Base-by-base conservation (phyloP, 1,140 invertebrate species). In the Camponotus pennsylvanicus region DNA sequence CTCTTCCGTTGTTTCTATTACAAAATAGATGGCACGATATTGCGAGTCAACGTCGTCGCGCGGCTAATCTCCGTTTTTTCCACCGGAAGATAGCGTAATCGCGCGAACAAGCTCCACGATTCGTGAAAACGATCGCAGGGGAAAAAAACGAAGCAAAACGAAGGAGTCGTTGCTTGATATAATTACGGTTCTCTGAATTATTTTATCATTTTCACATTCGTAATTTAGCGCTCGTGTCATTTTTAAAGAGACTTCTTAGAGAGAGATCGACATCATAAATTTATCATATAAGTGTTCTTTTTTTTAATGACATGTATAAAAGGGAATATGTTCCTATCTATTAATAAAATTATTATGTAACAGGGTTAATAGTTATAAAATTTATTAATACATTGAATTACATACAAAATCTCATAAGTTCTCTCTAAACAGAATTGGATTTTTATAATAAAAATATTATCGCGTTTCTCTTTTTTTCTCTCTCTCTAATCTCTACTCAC, bases 1-100 rank as follows among this genome's bases (percentile, higher is more conserved):
- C 91, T 94, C 94, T 95, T 95, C 95, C 95, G 95, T 95, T 95
- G 95, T 95, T 95, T 95, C 95, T 95, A 95, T 95, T 95, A 95
- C 93, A 95, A 95, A 95, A 95, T 95, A 95, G 94, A 94, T 90
- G 93, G 91, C 92, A 85, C 92, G 93, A 94, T 94, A 94, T 94
- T 92, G 89, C 91, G 94, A 91, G 88, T 89, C 90, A 86, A 83
- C 79, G 79, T 91, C 90, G 85, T 64, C 86, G 85, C 87, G 66
- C 85, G 63, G 78, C 67, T 91, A 89, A 89, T 91, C 87, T 90
- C 87, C 86, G 70, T 85, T 77, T 90, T 91, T 88, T 89, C 83
- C 79, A 66, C 66, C 88, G 78, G 83, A 71, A 73, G 79, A 61
- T 70, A 89, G 73, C 59, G 73, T 64, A 63, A 84, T 63, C 66